These are phyloP conservation scores for Sinocyclocheilus anophthalmus DNA, from an alignment of 2,113 vertebrate genomes.

Conservation along the genomic window DNA sequence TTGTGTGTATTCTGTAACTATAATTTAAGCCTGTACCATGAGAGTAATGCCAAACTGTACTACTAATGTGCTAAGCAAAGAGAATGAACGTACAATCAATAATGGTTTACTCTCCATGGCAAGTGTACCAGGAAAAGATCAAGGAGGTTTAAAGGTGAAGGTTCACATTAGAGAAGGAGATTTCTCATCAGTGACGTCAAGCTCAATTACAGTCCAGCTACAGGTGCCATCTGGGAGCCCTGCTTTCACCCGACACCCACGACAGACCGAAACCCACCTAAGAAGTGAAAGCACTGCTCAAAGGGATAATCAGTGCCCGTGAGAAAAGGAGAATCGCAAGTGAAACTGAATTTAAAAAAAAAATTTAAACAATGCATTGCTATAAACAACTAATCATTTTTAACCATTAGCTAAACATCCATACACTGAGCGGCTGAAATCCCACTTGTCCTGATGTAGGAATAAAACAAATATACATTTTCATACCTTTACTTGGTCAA, in stretches of 20 bases:
- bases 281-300: not conserved
- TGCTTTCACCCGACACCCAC: not conserved
- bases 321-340: not conserved
- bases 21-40: too few species aligned
- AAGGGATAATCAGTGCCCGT: not conserved
- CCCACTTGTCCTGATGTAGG: not conserved
- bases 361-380: not conserved
- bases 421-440: not conserved
- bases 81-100: too few species aligned
- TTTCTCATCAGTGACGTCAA: not conserved
- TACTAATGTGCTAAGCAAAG: too few species aligned
- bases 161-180: slow-evolving; percentile 1
- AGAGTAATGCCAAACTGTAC: too few species aligned
- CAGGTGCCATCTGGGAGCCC: not conserved
- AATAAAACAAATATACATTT: not conserved
- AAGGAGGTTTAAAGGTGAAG: not conserved
- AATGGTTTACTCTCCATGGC: not conserved
- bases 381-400: not conserved
- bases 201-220: not conserved
- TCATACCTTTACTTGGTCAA: too few species aligned
- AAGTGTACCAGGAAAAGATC: not conserved
- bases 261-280: not conserved
- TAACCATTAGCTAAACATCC: not conserved
- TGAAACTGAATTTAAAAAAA: not conserved
- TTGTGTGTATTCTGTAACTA: too few species aligned